Evolutionary conservation across 2,888 invertebrate species (phyloP), one percentile per base, ranked within the genome.

Genomic region (Acronicta aceris): DNA sequence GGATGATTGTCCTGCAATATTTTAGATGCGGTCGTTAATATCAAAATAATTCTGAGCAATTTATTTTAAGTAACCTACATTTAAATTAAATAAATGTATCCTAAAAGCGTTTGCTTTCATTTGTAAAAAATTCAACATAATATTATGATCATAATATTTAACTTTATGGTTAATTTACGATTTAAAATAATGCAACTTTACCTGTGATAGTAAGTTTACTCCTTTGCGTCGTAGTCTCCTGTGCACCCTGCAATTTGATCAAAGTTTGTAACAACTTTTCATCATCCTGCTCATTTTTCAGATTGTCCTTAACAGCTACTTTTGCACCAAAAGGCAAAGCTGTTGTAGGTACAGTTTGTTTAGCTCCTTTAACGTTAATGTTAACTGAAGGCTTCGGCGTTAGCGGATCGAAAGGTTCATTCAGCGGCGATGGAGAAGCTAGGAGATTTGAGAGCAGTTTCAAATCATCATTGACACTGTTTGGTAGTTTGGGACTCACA

Each of bases 251-350:
- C 62, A 93, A 88, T 84, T 93, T 92, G 78, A 94, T 89, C 74
- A 94, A 90, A 74, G 94, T 95, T 89, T 95, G 87, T 86, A 94
- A 84, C 83, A 94, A 85, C 81, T 91, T 87, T 38, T 87, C 88
- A 79, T 95, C 94, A 76, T 94, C 91, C 81, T 92, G 89, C 40
- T 88, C 84, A 81, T 79, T 93, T 74, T 85, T 89, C 49, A 91
- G 79, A 71, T 90, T 84, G 75, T 93, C 91, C 78, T 87, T 89
- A 64, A 91, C 89, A 78, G 84, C 90, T 81, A 89, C 91, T 88
- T 86, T 93, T 69, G 89, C 89, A 72, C 91, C 92, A 56, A 85
- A 91, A 60, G 92, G 88, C 70, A 86, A 89, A 40, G 84, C 77
- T 42, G 88, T 85, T 3, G 84, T 79, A 43, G 86, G 69, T 51